Base-by-base conservation (phyloP, 1,140 invertebrate genomes). In the Eriocheir sinensis region DNA sequence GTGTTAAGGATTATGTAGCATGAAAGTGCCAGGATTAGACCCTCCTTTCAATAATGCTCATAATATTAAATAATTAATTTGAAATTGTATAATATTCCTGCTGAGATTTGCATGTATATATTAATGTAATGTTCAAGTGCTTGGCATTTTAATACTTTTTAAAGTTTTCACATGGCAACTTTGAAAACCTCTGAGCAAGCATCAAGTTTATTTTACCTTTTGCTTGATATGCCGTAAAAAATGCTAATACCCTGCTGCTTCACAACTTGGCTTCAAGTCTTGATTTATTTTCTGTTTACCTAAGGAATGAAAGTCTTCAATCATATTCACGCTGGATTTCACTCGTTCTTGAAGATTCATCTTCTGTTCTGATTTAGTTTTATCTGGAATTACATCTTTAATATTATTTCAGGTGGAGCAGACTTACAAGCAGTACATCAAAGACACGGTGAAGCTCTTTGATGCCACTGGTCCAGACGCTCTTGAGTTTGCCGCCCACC, bases 371-470 rank as follows among this genome's bases (percentile, higher is more conserved):
- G 21, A 9, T 0, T 53, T 8, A 60, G 9, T 53, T 15, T 72
- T 30, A 36, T 30, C 32, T 72, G 21, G 2, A 32, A 27, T 38
- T 93, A 53, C 44, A 34, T 86, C 81, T 30, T 12, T 34, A 79
- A 44, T 36, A 27, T 91, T 53, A 32, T 44, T 79, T 8, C 96
- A 97, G 97, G 96, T 97, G 93, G 96, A 97, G 21, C 93, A 96
- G 36, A 97, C 97, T 21, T 97, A 97, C 96, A 97, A 97, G 96
- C 96, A 96, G n/a, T 97, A 97, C 89, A 97, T 97, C 93, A 97
- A 97, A 93, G 97, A 97, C 91, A 96, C 97, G 2, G 97, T 97
- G 0, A 97, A 97, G 88, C 96, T 97, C 3, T 96, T 98, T 40
- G 97, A 97, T n/a, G 97, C 97, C 3, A 97, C 97, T 21, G 96